These are phyloP conservation scores for Propsilocerus akamusi DNA, from an alignment of 1,140 invertebrate species.

Conservation along the genomic window DNA sequence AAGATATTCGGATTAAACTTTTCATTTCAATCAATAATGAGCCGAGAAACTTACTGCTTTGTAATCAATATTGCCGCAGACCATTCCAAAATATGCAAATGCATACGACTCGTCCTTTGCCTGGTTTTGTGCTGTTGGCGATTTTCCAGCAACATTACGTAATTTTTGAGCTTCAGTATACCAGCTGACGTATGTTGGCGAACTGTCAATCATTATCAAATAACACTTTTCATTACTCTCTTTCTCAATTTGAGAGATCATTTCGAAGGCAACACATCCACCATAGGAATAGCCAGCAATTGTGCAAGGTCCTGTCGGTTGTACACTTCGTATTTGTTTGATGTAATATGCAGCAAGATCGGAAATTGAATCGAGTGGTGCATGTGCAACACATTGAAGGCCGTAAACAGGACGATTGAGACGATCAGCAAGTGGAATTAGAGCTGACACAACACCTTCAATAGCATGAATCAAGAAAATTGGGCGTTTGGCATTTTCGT, in stretches of 20 bases:
- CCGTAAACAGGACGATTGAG: slow-evolving; percentile 69
- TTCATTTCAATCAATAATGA: slow-evolving; percentile 3
- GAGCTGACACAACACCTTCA: slow-evolving; percentile 60
- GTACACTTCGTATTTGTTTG: slow-evolving; percentile 52
- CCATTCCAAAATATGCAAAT: slow-evolving; percentile 61
- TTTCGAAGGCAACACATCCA: slow-evolving; percentile 80
- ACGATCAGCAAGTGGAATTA: slow-evolving; percentile 47
- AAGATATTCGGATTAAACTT: slow-evolving; percentile 5
- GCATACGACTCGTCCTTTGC: slow-evolving; percentile 44
- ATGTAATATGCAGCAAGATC: slow-evolving; percentile 66
- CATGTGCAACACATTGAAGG: slow-evolving; percentile 64
- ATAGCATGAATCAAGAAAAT: slow-evolving; percentile 79
- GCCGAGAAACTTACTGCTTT: slow-evolving; percentile 32
- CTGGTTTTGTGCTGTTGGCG: slow-evolving; percentile 16
- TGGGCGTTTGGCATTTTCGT: slow-evolving; percentile 22
- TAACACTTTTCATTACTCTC: slow-evolving; percentile 34
- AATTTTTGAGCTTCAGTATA: slow-evolving; percentile 49
- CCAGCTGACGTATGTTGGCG: slow-evolving; percentile 68
- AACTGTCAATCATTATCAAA: slow-evolving; percentile 81
- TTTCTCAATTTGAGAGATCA: slow-evolving; percentile 65
- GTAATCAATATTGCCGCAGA: slow-evolving; percentile 61
- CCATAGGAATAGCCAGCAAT: slow-evolving; percentile 91
- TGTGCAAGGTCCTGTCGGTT: slow-evolving; percentile 65
- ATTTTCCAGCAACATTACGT: slow-evolving; percentile 22
- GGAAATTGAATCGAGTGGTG: slow-evolving; percentile 51